These are phyloP conservation scores for Rhingia campestris DNA, from an alignment of 2,888 invertebrate genomes.

Conservation along the genomic window DNA sequence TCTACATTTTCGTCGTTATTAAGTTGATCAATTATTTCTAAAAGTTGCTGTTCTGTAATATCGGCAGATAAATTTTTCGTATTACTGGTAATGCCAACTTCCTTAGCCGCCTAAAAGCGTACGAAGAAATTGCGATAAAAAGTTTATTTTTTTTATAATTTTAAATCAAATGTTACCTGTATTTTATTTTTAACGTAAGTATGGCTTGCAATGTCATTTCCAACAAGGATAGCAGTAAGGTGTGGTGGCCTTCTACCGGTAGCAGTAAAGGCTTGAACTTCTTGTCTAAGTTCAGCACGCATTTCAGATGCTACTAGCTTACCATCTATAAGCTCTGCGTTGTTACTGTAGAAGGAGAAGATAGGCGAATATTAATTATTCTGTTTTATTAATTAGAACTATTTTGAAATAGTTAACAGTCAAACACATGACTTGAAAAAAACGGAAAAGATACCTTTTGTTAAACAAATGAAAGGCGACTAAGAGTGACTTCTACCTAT, in stretches of 20 bases:
- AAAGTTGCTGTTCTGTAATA: constrained; percentile 86
- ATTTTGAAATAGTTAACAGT: not conserved
- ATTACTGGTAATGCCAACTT: constrained; percentile 86
- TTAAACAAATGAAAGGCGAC: too few species aligned
- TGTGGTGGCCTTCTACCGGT: constrained; percentile 87
- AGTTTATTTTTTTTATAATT: not conserved
- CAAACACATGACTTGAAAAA: too few species aligned
- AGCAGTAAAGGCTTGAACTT: constrained; percentile 85
- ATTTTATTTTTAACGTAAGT: constrained; percentile 92
- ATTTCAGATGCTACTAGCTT: constrained; percentile 87
- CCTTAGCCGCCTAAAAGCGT: constrained; percentile 82
- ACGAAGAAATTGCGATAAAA: constrained; percentile 7
- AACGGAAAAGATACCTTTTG: too few species aligned
- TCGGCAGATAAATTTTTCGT: constrained; percentile 85
- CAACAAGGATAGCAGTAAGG: constrained; percentile 90
- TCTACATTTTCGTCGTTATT: constrained; percentile 88
- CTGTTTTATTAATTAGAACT: not conserved
- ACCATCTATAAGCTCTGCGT: constrained; percentile 87
- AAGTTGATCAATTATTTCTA: constrained; percentile 85
- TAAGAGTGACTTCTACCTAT: too few species aligned
- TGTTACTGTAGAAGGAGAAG: constrained; percentile 21
- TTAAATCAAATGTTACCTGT: constrained; percentile 76
- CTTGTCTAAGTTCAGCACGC: constrained; percentile 85
- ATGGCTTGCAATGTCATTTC: constrained; percentile 91
- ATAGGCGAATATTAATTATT: too few species aligned